Base-by-base conservation (phyloP, 1,140 invertebrate species). In the Heliconius hermathena region DNA sequence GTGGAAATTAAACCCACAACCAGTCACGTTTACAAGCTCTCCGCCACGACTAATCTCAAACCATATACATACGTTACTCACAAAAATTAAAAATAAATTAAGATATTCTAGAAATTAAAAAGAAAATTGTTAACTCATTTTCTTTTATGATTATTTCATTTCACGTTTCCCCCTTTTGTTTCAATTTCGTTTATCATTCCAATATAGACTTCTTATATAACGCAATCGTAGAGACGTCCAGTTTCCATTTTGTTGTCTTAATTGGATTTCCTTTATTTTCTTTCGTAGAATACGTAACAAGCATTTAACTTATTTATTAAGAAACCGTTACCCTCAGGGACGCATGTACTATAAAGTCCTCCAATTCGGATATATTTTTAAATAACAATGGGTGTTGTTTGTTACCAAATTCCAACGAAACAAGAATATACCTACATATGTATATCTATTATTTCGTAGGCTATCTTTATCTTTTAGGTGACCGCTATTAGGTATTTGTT, bases 201-300 rank as follows among this genome's bases (percentile, higher is more conserved):
- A 72, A 18, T 38, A 72, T 11, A 72, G 36, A n/a, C 18, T 38
- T 72, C 33, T 41, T 72, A 72, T 72, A 72, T 41, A 72, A 72
- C 36, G 36, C 71, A 72, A 72, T 72, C 71, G 70, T 20, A 71
- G 18, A 71, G 70, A 9, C 57, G 60, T 26, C 60, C 60, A 72
- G 71, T 72, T 41, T 29, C 60, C 26, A 13, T 22, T 72, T 72
- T 72, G 18, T 72, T 38, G 29, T 8, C 8, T 72, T 72, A 72
- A 72, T 72, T 72, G 71, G 71, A 72, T 72, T 36, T 38, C 36
- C 71, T 72, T 41, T 72, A 38, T 72, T 72, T 72, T 22, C n/a
- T 41, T 18, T 8, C 38, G 29, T 72, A 72, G 6, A 60, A 60
- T 60, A 60, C 54, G 54, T 60, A 60, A 60, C 49, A 52, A 20